Conservation (phyloP, 2,797 vertebrate genomes). For the Prionace glauca region DNA sequence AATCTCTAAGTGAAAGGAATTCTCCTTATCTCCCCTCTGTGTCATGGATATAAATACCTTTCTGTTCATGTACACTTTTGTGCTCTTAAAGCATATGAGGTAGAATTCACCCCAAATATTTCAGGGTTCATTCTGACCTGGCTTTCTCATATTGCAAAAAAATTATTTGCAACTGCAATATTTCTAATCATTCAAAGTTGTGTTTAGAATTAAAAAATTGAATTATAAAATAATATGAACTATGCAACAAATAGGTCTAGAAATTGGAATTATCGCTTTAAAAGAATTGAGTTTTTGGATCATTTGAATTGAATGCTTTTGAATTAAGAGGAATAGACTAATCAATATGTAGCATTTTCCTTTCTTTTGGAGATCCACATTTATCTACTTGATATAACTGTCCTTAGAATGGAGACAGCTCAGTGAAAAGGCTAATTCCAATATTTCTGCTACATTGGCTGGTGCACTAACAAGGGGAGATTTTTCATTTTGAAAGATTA, state of each 20-base stretch:
- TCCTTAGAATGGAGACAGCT: background rate
- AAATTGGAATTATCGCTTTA: background rate
- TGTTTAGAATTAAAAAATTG: background rate
- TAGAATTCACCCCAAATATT: background rate
- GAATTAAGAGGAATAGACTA: background rate
- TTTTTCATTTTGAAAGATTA: background rate
- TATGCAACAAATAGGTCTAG: background rate
- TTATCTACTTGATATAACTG: background rate
- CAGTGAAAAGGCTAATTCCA: background rate
- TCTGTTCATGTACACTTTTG: no score
- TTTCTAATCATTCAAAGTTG: background rate
- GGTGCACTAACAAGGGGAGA: background rate
- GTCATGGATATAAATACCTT: no score
- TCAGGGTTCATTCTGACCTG: background rate
- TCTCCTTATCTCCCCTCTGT: no score
- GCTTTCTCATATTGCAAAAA: background rate
- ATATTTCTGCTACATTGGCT: background rate
- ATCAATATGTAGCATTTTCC: background rate
- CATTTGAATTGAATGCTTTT: background rate
- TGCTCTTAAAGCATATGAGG: no score
- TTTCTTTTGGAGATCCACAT: background rate
- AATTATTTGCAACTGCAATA: background rate
- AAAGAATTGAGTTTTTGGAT: background rate
- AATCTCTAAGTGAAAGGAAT: no score
- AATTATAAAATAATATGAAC: background rate